These are phyloP conservation scores for Dasypolia templi DNA, from an alignment of 2,888 invertebrate genomes.

Conservation along the genomic window DNA sequence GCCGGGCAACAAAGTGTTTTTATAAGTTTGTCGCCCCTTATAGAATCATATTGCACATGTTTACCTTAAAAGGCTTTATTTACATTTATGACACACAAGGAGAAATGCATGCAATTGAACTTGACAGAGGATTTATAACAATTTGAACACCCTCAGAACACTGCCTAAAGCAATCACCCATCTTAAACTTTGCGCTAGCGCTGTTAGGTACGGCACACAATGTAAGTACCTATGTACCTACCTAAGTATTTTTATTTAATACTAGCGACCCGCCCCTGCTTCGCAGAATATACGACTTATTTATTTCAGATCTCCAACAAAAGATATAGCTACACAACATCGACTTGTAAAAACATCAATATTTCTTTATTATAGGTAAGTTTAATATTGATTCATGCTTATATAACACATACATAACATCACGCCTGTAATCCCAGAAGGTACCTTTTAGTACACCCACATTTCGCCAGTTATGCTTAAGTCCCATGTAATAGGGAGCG, in stretches of 20 bases:
- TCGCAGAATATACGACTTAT: neutral
- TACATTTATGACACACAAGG: neutral
- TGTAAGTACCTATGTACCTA: neutral
- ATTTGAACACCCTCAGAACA: neutral
- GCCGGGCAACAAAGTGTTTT: neutral
- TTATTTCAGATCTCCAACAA: neutral
- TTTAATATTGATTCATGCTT: neutral
- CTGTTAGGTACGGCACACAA: neutral
- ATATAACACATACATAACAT: no score
- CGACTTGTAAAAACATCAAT: neutral
- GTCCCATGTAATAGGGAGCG: no score
- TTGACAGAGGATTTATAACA: slow-evolving; percentile 10
- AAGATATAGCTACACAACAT: neutral
- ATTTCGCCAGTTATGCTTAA: no score
- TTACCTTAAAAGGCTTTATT: neutral
- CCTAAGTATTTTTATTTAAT: neutral
- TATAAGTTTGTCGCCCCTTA: neutral
- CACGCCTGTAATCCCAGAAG: no score
- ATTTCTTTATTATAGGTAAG: neutral
- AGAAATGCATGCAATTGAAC: neutral
- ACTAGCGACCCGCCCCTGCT: neutral
- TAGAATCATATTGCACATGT: neutral
- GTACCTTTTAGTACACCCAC: no score
- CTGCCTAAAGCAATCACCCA: no score
- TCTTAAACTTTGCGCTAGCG: neutral